These are phyloP conservation scores for Cuniculus paca DNA, from an alignment of 2,797 vertebrate species.

Conservation along the genomic window DNA sequence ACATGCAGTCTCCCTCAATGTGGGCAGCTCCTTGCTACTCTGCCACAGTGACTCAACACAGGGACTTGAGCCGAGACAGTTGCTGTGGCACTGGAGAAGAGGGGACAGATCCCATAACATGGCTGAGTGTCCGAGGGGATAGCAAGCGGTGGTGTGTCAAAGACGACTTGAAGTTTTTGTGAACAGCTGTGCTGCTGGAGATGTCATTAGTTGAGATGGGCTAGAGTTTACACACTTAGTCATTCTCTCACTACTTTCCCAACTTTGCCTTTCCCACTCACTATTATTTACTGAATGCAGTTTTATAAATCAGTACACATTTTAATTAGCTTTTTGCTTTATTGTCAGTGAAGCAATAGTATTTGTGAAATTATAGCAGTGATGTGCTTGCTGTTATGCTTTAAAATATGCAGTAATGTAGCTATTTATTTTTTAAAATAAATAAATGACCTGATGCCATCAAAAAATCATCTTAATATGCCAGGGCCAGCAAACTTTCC, in stretches of 20 bases:
- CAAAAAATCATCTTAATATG: too few species aligned
- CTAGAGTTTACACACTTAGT: too few species aligned
- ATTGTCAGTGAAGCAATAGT: neutral
- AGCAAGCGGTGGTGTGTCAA: accelerated
- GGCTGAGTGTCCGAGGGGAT: neutral
- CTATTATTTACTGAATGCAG: neutral
- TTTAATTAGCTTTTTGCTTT: neutral
- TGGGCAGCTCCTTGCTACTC: neutral
- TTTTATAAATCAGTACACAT: neutral
- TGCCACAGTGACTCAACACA: neutral
- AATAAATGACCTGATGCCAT: neutral
- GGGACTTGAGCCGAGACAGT: neutral
- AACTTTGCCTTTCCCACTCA: neutral
- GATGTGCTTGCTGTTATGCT: neutral
- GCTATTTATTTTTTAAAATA: neutral
- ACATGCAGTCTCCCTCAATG: neutral
- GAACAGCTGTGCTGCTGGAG: too few species aligned
- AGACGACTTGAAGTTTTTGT: neutral
- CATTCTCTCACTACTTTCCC: too few species aligned
- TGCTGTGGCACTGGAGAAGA: neutral
- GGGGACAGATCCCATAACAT: neutral
- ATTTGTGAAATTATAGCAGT: neutral
- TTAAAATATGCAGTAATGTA: neutral
- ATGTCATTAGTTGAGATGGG: too few species aligned
- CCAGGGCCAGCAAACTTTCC: neutral